A percentile compares a stretch with the other conserved stretches of the same genome.
phyloP scores from a whole-genome alignment of 2,113 vertebrate species.

The Furnarius figulus region DNA sequence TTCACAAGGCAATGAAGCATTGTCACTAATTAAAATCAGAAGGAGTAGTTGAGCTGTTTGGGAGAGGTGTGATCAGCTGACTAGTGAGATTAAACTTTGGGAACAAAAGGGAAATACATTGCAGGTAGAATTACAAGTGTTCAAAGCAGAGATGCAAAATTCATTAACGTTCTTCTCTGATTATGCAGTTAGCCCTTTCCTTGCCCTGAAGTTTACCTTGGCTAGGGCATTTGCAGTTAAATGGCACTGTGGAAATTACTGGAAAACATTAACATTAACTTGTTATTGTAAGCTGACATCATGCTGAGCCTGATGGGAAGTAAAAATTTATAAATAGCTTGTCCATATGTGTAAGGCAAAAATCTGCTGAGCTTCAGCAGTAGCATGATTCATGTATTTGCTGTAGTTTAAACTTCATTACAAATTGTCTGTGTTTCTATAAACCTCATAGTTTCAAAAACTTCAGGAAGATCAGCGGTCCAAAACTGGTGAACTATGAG shows the following conservation, averaged over 20 bases:
- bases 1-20: not conserved
- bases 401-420: constrained; percentile 10
- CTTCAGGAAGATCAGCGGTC: not conserved
- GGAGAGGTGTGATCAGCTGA: not conserved
- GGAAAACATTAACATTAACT: constrained; percentile 81
- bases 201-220: constrained; percentile 77
- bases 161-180: constrained; percentile 67
- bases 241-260: constrained; percentile 76
- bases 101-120: not conserved
- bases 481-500: not conserved
- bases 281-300: constrained; percentile 80
- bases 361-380: constrained; percentile 70
- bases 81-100: constrained; percentile 6
- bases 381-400: constrained; percentile 38
- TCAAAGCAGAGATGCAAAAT: constrained; percentile 66
- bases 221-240: constrained; percentile 69
- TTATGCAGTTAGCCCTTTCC: constrained; percentile 68
- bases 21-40: constrained; percentile 38
- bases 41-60: constrained; percentile 17
- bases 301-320: constrained; percentile 72
- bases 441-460: constrained; percentile 20
- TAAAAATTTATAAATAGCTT: constrained; percentile 79
- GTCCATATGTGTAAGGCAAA: constrained; percentile 60
- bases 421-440: not conserved
- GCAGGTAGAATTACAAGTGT: constrained; percentile 46